phyloP scores from a whole-genome alignment of 2,888 invertebrate genomes.

The Diaperis boleti region DNA sequence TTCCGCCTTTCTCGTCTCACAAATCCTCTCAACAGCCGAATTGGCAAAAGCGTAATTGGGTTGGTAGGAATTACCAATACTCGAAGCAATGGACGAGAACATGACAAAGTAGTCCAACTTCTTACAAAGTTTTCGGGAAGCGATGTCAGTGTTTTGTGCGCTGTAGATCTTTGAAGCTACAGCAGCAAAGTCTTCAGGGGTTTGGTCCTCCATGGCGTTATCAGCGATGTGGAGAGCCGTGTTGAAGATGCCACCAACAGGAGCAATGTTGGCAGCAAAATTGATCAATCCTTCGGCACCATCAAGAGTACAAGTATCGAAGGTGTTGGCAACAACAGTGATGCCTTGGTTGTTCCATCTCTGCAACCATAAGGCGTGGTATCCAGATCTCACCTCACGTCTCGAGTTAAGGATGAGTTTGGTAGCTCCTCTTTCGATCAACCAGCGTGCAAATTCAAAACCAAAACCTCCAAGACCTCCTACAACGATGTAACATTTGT shows the following conservation, averaged over 20 bases:
- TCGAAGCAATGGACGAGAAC: constrained; percentile 31
- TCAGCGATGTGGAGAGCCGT: constrained; percentile 72
- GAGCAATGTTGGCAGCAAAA: constrained; percentile 65
- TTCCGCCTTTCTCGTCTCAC: constrained; percentile 27
- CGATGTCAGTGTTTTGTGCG: constrained; percentile 28
- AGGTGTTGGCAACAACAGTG: constrained; percentile 62
- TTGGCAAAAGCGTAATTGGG: constrained; percentile 35
- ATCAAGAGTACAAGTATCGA: constrained; percentile 60
- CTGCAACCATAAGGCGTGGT: constrained; percentile 69
- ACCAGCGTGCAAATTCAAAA: constrained; percentile 72
- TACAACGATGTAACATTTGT: constrained; percentile 76
- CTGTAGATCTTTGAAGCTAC: constrained; percentile 23
- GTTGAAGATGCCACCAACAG: constrained; percentile 76
- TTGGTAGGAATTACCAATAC: constrained; percentile 30
- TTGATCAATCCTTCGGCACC: constrained; percentile 64
- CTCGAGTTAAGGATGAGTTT: constrained; percentile 73
- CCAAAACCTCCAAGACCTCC: constrained; percentile 80
- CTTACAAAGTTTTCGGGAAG: constrained; percentile 15
- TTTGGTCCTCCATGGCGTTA: constrained; percentile 69
- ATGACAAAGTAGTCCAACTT: constrained; percentile 32
- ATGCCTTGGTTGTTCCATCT: constrained; percentile 56
- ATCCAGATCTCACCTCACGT: constrained; percentile 71
- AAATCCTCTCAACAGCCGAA: constrained; percentile 32
- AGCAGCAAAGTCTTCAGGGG: constrained; percentile 62
- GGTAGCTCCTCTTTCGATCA: constrained; percentile 72